A percentile compares a stretch with the other conserved stretches of the same genome.
phyloP scores from a whole-genome alignment of 2,797 vertebrate species.

The Sebastes vulpes region DNA sequence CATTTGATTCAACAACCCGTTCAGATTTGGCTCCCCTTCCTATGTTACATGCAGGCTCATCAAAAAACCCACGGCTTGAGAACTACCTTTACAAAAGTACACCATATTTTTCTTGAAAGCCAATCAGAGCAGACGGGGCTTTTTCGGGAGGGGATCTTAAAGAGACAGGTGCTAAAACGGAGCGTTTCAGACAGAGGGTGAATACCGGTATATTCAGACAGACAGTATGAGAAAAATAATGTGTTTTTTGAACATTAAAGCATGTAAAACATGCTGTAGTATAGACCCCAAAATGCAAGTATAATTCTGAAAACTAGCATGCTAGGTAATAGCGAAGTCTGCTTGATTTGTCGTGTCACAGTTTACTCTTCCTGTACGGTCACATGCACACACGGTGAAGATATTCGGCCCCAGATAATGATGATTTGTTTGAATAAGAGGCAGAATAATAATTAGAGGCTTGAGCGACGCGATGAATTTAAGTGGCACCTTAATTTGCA shows the following conservation, averaged over 20 bases:
- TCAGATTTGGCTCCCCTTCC: too few relatives aligned
- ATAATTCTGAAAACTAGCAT: too few relatives aligned
- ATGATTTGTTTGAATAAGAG: conserved; percentile 34
- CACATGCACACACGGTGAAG: neutral
- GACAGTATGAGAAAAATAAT: too few relatives aligned
- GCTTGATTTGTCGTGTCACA: conserved; percentile 26
- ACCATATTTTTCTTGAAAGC: rapidly evolving
- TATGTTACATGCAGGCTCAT: too few relatives aligned
- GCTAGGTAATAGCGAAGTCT: neutral
- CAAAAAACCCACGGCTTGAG: too few relatives aligned
- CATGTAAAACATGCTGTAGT: too few relatives aligned
- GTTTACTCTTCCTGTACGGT: neutral
- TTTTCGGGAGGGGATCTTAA: neutral
- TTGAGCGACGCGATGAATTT: neutral
- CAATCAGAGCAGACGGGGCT: neutral
- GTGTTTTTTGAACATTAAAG: too few relatives aligned
- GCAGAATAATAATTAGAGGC: conserved; percentile 3
- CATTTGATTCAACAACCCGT: too few relatives aligned
- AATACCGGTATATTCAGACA: neutral
- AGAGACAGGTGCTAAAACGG: neutral
- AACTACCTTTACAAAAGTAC: neutral
- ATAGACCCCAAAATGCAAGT: too few relatives aligned
- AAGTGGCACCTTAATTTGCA: conserved; percentile 7
- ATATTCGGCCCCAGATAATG: conserved; percentile 18
- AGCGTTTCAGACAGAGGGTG: neutral